phyloP scores from a whole-genome alignment of 2,113 vertebrate species.

The Sorex araneus region DNA sequence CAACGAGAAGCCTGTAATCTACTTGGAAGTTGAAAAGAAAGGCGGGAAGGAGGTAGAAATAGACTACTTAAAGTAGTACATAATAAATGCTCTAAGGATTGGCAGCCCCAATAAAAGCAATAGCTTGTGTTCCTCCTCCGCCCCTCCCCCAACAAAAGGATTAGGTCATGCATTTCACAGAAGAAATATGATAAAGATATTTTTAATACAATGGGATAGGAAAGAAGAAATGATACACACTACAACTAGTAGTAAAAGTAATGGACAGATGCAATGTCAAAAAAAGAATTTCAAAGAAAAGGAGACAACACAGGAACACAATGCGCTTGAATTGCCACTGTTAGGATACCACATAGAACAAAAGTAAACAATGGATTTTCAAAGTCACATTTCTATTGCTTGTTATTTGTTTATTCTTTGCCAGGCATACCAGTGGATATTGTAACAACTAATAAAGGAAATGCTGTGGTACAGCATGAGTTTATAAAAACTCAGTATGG shows the following conservation, averaged over 20 bases:
- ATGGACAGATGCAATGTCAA: slow-evolving; percentile 4
- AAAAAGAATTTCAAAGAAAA: slow-evolving; percentile 52
- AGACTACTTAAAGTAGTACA: slow-evolving; percentile 16
- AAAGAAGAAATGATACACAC: neutral
- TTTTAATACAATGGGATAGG: slow-evolving; percentile 21
- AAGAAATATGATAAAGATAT: slow-evolving; percentile 8
- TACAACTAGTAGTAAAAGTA: neutral
- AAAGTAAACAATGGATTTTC: slow-evolving; percentile 33
- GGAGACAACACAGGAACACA: neutral
- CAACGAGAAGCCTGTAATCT: neutral
- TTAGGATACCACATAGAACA: neutral
- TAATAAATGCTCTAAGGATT: slow-evolving; percentile 30
- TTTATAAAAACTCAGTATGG: slow-evolving; percentile 32
- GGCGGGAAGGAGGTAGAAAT: neutral
- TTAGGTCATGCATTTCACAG: neutral
- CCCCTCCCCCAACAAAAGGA: no score
- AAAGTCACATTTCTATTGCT: slow-evolving; percentile 1
- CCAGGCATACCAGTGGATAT: neutral
- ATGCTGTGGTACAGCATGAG: neutral
- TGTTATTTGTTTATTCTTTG: slow-evolving; percentile 32
- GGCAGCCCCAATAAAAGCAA: slow-evolving; percentile 34
- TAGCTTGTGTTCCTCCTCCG: no score
- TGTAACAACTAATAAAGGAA: slow-evolving; percentile 58
- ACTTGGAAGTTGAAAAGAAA: neutral
- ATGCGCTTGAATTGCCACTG: slow-evolving; percentile 2